These are phyloP conservation scores for Channallabes apus DNA, from an alignment of 2,797 vertebrate genomes.

Conservation along the genomic window DNA sequence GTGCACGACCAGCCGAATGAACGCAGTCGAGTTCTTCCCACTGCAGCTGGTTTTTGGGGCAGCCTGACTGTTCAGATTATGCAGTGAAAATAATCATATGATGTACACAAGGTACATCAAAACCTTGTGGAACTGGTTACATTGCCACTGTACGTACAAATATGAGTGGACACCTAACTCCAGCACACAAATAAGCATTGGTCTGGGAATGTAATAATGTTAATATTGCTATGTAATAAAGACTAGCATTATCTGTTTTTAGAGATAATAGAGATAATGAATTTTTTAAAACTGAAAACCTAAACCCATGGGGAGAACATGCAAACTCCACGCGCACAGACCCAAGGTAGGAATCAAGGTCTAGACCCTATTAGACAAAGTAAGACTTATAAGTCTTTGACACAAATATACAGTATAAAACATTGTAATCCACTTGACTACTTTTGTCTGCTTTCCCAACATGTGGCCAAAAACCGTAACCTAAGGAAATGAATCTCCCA, in stretches of 20 bases:
- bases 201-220: background rate
- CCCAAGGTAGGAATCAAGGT: too few relatives aligned
- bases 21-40: constrained; percentile 31
- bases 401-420: too few relatives aligned
- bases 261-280: background rate
- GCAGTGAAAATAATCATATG: constrained; percentile 16
- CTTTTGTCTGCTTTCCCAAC: too few relatives aligned
- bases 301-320: too few relatives aligned
- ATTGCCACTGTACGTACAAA: background rate
- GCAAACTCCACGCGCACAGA: too few relatives aligned
- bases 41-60: constrained; percentile 49
- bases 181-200: background rate
- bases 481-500: too few relatives aligned
- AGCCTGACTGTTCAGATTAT: constrained; percentile 44
- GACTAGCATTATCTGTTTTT: background rate
- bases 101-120: background rate
- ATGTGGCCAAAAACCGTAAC: too few relatives aligned
- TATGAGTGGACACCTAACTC: background rate
- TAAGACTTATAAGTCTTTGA: too few relatives aligned
- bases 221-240: too few relatives aligned
- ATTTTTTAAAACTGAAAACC: too few relatives aligned
- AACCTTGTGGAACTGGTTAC: background rate
- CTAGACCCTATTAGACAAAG: too few relatives aligned
- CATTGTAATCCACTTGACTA: too few relatives aligned
- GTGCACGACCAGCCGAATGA: constrained; percentile 40